Percentiles rank a stretch among this genome's conserved stretches.
These are phyloP conservation scores for Buceros bicornis DNA, from an alignment of 2,797 vertebrate genomes.

Conservation along the genomic window DNA sequence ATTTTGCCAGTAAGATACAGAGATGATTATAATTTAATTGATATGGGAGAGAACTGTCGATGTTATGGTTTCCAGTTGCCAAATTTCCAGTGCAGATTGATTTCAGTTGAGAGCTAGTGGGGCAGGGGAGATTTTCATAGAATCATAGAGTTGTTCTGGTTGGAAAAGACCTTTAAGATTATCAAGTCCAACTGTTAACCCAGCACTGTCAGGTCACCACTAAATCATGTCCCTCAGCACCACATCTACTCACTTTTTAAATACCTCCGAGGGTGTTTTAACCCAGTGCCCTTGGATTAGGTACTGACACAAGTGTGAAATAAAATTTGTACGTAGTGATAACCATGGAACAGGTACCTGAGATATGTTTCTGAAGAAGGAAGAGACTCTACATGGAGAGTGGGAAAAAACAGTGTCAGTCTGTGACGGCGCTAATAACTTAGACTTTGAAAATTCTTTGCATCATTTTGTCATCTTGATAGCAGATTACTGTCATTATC, in stretches of 20 bases:
- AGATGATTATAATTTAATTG: not conserved
- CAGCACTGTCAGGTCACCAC: too few relatives aligned
- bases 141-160: too few relatives aligned
- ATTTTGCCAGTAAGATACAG: not conserved
- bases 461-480: not conserved
- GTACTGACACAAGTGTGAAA: not conserved
- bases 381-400: not conserved
- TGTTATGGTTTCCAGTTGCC: not conserved
- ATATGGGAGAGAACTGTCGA: not conserved
- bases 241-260: too few relatives aligned
- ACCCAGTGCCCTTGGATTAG: not conserved
- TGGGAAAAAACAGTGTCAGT: not conserved
- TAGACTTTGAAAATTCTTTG: not conserved
- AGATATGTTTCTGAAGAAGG: not conserved
- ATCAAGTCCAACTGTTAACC: too few relatives aligned
- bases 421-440: not conserved
- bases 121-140: not conserved
- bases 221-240: too few relatives aligned
- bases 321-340: not conserved
- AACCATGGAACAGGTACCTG: not conserved
- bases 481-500: not conserved
- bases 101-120: not conserved
- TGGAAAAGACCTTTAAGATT: too few relatives aligned
- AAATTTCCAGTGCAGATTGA: not conserved
- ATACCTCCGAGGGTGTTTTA: not conserved